Evolutionary conservation across 2,888 invertebrate genomes (phyloP).

Genomic region (Anaspis maculata): DNA sequence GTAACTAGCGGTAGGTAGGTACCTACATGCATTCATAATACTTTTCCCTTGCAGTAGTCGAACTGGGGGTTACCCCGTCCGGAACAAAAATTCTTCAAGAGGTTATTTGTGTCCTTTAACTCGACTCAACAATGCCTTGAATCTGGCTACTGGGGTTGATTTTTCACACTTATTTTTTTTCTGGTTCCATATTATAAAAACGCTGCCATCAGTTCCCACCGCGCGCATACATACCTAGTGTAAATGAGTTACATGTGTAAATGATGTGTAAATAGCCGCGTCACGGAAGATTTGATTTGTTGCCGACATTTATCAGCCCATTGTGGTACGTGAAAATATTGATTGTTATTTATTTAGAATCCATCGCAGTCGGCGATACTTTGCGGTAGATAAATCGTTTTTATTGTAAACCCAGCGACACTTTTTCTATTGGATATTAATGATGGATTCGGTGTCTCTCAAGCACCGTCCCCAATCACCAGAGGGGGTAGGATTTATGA

Average conservation of each 20-base stretch:
- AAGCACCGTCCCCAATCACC: too few species aligned
- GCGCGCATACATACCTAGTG: too few species aligned
- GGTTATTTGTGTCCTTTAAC: constrained; percentile 24
- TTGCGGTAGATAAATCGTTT: constrained; percentile 19
- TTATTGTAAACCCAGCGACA: constrained; percentile 14
- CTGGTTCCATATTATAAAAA: too few species aligned
- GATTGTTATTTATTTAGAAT: constrained; percentile 19
- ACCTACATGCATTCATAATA: too few species aligned
- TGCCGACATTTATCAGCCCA: constrained; percentile 22
- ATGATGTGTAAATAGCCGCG: constrained; percentile 28
- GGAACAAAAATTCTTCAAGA: too few species aligned
- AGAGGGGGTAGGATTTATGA: too few species aligned
- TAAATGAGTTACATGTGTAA: constrained; percentile 23
- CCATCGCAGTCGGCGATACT: constrained; percentile 10
- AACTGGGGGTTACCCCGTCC: too few species aligned
- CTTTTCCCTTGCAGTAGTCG: too few species aligned
- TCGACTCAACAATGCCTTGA: constrained; percentile 14
- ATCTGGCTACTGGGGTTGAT: constrained; percentile 21
- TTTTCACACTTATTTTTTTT: constrained; percentile 26
- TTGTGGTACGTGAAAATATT: constrained; percentile 21
- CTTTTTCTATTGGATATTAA: constrained; percentile 13
- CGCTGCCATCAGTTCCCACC: constrained; percentile 10
- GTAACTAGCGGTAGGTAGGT: too few species aligned
- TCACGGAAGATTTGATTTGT: constrained; percentile 25
- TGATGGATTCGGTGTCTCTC: constrained; percentile 9